These are phyloP conservation scores for Passerina amoena DNA, from an alignment of 2,113 vertebrate species.

Conservation along the genomic window DNA sequence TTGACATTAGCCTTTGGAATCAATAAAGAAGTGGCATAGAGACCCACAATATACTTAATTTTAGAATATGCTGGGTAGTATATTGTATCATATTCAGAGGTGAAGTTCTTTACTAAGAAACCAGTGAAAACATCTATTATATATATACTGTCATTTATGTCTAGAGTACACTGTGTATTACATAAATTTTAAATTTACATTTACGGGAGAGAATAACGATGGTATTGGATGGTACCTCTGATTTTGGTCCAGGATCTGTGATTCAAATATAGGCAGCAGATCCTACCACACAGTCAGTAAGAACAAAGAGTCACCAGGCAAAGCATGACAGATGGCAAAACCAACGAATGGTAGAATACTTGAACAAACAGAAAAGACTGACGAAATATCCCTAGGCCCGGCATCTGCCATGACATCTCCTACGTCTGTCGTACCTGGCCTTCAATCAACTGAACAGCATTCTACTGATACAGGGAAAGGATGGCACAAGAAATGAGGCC, in stretches of 20 bases:
- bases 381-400: slow-evolving; percentile 11
- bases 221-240: background rate
- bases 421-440: slow-evolving; percentile 22
- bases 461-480: background rate
- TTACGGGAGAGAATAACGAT: background rate
- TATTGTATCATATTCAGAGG: background rate
- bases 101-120: background rate
- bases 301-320: background rate
- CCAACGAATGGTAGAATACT: background rate
- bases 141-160: background rate
- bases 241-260: background rate
- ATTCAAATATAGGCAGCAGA: background rate
- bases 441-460: background rate
- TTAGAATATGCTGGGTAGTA: background rate
- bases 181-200: background rate
- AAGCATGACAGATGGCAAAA: slow-evolving; percentile 28
- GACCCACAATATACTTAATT: background rate
- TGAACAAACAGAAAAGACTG: background rate
- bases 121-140: background rate
- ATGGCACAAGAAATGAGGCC: background rate
- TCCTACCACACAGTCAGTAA: background rate
- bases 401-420: slow-evolving; percentile 25
- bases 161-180: background rate
- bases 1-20: background rate
- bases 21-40: background rate